Evolutionary conservation across 2,113 vertebrate genomes (phyloP).

Genomic region (Apus apus): DNA sequence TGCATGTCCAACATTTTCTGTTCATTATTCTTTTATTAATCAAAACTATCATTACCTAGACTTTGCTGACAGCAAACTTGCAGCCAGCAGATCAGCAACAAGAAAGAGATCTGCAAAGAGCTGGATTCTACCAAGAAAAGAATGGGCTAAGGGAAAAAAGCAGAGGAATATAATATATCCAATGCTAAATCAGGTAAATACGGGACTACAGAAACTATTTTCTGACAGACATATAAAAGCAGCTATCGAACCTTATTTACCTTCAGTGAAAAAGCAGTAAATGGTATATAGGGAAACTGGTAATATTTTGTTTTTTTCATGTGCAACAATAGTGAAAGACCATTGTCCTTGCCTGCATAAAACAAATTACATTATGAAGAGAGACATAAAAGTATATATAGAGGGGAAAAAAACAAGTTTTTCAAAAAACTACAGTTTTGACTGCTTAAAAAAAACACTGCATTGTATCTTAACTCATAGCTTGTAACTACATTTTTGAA

Average conservation of each 20-base stretch:
- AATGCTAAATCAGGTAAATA: background rate
- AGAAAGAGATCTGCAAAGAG: background rate
- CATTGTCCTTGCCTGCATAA: background rate
- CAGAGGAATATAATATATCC: background rate
- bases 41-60: background rate
- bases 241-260: background rate
- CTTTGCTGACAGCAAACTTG: background rate
- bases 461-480: background rate
- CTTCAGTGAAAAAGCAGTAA: background rate
- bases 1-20: background rate
- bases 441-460: background rate
- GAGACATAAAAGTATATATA: fast-evolving
- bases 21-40: background rate
- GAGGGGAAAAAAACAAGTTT: fast-evolving
- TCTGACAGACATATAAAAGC: background rate
- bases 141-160: background rate
- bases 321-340: background rate
- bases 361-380: background rate
- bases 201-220: background rate
- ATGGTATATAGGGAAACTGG: background rate
- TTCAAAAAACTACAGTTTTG: background rate
- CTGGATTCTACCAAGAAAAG: background rate
- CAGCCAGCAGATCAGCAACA: background rate
- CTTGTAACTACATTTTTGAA: background rate
- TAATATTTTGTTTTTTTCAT: background rate